These are phyloP conservation scores for Lepidocyrtoides sp. DNA, from an alignment of 2,888 invertebrate genomes.

Conservation along the genomic window DNA sequence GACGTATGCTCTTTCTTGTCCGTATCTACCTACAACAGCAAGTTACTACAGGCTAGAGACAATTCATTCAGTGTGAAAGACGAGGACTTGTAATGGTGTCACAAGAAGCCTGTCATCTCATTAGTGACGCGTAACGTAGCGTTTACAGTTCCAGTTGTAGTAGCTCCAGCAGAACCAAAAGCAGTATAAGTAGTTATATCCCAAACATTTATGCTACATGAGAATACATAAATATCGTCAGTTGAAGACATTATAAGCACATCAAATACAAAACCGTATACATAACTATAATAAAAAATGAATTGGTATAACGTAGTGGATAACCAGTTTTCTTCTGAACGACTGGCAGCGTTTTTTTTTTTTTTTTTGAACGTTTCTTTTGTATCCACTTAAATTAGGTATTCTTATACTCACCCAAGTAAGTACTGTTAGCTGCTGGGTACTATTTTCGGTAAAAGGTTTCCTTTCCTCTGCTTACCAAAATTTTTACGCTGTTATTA, in stretches of 20 bases:
- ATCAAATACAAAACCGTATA: neutral
- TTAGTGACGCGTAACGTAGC: conserved; percentile 55
- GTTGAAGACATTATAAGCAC: neutral
- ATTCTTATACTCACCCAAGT: neutral
- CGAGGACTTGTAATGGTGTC: conserved; percentile 67
- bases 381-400: neutral
- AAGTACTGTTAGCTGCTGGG: neutral
- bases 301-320: neutral
- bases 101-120: conserved; percentile 72
- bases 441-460: neutral
- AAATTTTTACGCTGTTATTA: conserved; percentile 8
- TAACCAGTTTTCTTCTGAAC: neutral
- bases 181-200: too few species aligned
- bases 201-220: too few species aligned
- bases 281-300: neutral
- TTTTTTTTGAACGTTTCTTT: neutral
- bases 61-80: conserved; percentile 26
- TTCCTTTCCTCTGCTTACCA: neutral
- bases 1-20: too few species aligned
- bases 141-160: too few species aligned
- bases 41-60: neutral
- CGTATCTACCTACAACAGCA: neutral
- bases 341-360: neutral
- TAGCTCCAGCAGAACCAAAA: neutral
- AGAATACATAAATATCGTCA: too few species aligned